Percentiles rank a stretch among this genome's conserved stretches.
These are phyloP conservation scores for Agrotis ipsilon DNA, from an alignment of 2,888 invertebrate genomes.

Conservation along the genomic window DNA sequence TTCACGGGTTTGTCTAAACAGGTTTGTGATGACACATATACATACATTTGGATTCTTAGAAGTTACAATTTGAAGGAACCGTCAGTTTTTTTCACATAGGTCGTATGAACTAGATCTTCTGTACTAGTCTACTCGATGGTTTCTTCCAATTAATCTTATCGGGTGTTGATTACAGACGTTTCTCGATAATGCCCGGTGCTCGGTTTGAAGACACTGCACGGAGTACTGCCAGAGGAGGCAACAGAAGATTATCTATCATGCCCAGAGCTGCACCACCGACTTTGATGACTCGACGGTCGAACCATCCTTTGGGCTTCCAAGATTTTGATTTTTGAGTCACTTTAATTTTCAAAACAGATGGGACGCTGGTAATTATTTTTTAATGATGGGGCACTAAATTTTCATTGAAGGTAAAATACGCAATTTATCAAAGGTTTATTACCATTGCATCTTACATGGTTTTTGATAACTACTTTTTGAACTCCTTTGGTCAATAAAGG, in stretches of 20 bases:
- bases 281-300: constrained; percentile 67
- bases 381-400: background rate
- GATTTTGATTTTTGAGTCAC: constrained; percentile 78
- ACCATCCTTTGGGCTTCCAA: constrained; percentile 80
- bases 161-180: constrained; percentile 75
- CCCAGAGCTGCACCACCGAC: constrained; percentile 76
- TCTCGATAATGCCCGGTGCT: constrained; percentile 85
- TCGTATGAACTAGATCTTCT: constrained; percentile 1
- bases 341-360: background rate
- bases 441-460: background rate
- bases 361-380: background rate
- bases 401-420: background rate
- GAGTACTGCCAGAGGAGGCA: constrained; percentile 29
- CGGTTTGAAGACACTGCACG: constrained; percentile 72
- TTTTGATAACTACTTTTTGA: background rate
- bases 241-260: constrained; percentile 80
- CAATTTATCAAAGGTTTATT: background rate
- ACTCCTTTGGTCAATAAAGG: no score
- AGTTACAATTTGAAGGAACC: no score
- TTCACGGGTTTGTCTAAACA: no score
- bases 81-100: background rate
- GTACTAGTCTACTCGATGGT: background rate
- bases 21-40: no score
- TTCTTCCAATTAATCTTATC: constrained; percentile 47
- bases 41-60: no score